Conservation (phyloP, 1,140 invertebrate species). For the Scaptomyza montana region DNA sequence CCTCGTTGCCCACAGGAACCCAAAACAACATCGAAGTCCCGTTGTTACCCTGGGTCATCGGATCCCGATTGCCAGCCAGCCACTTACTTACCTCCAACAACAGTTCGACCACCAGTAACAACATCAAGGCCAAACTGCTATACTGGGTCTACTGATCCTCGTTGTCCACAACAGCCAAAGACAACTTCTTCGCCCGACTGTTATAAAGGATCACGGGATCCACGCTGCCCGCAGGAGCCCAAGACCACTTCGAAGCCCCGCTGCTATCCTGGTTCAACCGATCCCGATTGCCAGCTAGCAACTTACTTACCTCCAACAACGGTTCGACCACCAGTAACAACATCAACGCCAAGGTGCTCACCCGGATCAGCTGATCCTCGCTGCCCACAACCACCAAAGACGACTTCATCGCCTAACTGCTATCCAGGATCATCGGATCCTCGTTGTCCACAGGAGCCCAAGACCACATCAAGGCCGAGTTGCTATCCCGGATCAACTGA, state of each 20-base stretch:
- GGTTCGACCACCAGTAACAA: neutral
- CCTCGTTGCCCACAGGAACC: constrained; percentile 50
- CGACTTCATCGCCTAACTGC: constrained; percentile 9
- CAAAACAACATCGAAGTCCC: constrained; percentile 33
- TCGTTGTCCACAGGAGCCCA: constrained; percentile 19
- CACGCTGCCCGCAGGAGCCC: constrained; percentile 71
- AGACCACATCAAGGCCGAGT: neutral
- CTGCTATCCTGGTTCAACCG: constrained; percentile 42
- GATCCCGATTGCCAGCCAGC: constrained; percentile 29
- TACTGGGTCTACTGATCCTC: neutral
- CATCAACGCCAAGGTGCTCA: constrained; percentile 40
- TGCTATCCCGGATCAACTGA: constrained; percentile 8
- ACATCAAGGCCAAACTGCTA: neutral
- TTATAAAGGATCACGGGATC: constrained; percentile 83
- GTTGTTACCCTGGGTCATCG: constrained; percentile 7
- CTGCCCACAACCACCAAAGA: constrained; percentile 53
- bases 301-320: too few relatives aligned
- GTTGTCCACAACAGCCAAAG: neutral
- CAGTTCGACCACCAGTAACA: neutral
- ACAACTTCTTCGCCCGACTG: constrained; percentile 56
- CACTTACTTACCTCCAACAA: constrained; percentile 19
- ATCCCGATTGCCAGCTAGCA: constrained; percentile 26
- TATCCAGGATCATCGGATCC: constrained; percentile 38
- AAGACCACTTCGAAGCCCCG: constrained; percentile 61
- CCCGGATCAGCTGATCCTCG: constrained; percentile 81